phyloP scores from a whole-genome alignment of 2,797 vertebrate genomes.

The Sebastes matsubarae region DNA sequence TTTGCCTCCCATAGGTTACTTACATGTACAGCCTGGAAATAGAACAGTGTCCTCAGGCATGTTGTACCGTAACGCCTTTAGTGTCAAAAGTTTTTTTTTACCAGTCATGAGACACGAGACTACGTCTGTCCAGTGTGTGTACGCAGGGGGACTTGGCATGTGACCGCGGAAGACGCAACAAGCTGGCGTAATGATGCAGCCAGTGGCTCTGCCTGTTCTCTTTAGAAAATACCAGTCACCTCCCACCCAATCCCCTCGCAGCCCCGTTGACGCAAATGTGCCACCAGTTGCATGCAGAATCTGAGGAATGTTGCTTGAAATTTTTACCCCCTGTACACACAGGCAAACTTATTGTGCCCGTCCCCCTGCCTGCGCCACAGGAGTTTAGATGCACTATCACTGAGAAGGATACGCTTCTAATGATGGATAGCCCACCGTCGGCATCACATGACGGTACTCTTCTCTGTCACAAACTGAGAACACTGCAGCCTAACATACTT shows the following conservation, averaged over 20 bases:
- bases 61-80: slow-evolving; percentile 51
- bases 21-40: slow-evolving; percentile 20
- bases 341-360: slow-evolving; percentile 62
- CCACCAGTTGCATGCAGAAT: slow-evolving; percentile 80
- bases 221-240: slow-evolving; percentile 76
- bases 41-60: slow-evolving; percentile 54
- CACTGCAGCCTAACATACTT: neutral
- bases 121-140: slow-evolving; percentile 60
- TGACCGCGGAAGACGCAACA: slow-evolving; percentile 76
- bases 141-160: slow-evolving; percentile 66
- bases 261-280: slow-evolving; percentile 77
- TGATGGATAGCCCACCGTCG: slow-evolving; percentile 4
- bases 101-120: slow-evolving; percentile 78
- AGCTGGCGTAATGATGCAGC: slow-evolving; percentile 69
- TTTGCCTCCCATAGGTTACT: slow-evolving; percentile 14
- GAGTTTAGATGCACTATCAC: slow-evolving; percentile 38
- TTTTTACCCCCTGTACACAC: slow-evolving; percentile 68
- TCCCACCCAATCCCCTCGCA: slow-evolving; percentile 62
- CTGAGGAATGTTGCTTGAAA: slow-evolving; percentile 79
- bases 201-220: slow-evolving; percentile 59
- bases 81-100: slow-evolving; percentile 61
- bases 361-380: slow-evolving; percentile 17
- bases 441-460: slow-evolving; percentile 32
- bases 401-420: slow-evolving; percentile 27
- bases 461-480: slow-evolving; percentile 10